These are phyloP conservation scores for Panthera leo DNA, from an alignment of 2,113 vertebrate species.

Conservation along the genomic window DNA sequence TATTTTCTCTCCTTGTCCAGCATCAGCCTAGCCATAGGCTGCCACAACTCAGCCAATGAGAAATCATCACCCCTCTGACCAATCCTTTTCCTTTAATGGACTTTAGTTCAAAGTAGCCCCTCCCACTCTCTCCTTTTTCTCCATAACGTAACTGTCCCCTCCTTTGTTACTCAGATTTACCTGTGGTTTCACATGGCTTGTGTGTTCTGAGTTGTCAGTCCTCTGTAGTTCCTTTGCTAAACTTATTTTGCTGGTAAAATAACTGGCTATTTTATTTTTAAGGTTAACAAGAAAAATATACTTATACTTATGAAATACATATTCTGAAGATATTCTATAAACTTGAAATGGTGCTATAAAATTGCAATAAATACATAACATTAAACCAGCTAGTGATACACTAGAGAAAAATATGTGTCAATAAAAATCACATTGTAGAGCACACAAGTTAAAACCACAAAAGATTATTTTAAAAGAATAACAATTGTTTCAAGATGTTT, in stretches of 20 bases:
- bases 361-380: conserved; percentile 8
- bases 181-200: not conserved
- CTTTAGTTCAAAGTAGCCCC: not conserved
- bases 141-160: not conserved
- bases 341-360: not conserved
- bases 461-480: conserved; percentile 44
- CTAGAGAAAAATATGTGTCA: conserved; percentile 10
- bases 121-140: not conserved
- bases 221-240: not conserved
- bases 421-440: conserved; percentile 52
- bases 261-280: not conserved
- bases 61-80: not conserved
- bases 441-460: conserved; percentile 5
- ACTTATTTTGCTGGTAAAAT: not conserved
- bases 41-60: not conserved
- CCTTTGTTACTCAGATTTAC: not conserved
- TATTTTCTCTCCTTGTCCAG: not conserved
- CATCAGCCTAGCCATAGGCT: not conserved
- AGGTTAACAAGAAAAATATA: conserved; percentile 14
- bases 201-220: not conserved
- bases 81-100: not conserved
- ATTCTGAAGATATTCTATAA: conserved; percentile 15
- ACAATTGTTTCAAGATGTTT: conserved; percentile 55
- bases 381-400: conserved; percentile 36
- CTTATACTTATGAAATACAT: not conserved